A percentile compares a stretch with the other conserved stretches of the same genome.
Conservation (phyloP, 2,797 vertebrate species). For the Eulemur albifrons region DNA sequence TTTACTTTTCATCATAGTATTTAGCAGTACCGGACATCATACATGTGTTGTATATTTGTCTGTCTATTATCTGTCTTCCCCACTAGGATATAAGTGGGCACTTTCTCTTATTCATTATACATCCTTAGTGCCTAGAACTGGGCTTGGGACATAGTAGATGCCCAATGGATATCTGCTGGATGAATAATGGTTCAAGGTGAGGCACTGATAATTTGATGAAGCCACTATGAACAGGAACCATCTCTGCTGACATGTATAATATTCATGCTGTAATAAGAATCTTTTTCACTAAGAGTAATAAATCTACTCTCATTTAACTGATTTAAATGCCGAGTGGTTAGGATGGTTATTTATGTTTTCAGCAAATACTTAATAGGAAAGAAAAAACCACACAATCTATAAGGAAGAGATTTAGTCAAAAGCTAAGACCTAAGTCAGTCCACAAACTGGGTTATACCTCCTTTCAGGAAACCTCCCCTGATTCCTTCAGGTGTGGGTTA, state of each 20-base stretch:
- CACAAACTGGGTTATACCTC: neutral
- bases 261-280: neutral
- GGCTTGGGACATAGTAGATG: neutral
- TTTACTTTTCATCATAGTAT: neutral
- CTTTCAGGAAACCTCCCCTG: neutral
- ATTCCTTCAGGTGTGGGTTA: neutral
- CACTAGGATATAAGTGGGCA: neutral
- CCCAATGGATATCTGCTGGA: neutral
- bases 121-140: neutral
- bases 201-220: neutral
- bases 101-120: neutral
- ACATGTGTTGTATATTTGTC: neutral
- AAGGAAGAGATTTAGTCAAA: neutral
- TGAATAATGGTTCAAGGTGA: neutral
- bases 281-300: slow-evolving; percentile 12
- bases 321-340: slow-evolving; percentile 14
- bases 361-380: slow-evolving; percentile 18
- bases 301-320: slow-evolving; percentile 39
- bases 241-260: neutral
- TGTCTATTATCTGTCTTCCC: neutral
- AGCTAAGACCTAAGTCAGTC: neutral
- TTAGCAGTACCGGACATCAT: neutral
- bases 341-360: slow-evolving; percentile 26
- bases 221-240: neutral
- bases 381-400: neutral